These are phyloP conservation scores for Tryphoninae sp. DNA, from an alignment of 2,888 invertebrate species.

Conservation along the genomic window DNA sequence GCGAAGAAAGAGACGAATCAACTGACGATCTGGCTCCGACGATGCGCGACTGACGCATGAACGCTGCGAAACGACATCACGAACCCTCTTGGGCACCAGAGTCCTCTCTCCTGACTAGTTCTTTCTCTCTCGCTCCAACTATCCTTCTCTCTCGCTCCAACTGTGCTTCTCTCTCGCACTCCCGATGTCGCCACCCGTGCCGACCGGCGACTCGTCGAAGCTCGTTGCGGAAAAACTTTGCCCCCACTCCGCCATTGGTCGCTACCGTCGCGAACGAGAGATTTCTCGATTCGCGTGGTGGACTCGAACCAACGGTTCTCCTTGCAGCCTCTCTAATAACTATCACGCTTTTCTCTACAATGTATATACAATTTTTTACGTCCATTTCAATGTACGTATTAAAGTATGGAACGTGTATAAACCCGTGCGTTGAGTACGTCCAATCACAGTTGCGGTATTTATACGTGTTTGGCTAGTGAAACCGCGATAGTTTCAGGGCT, in stretches of 20 bases:
- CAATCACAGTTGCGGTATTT: too few species aligned
- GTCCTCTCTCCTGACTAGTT: conserved; percentile 21
- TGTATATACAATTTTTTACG: not conserved
- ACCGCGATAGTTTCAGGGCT: too few species aligned
- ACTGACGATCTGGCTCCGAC: conserved; percentile 65
- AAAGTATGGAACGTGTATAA: not conserved
- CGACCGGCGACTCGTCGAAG: not conserved
- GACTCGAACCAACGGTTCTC: conserved; percentile 34
- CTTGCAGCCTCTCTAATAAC: not conserved
- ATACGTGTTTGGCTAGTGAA: too few species aligned
- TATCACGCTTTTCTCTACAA: not conserved
- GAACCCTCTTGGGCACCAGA: conserved; percentile 52
- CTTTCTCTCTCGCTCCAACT: conserved; percentile 15
- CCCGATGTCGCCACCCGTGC: not conserved
- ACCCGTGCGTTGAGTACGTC: too few species aligned
- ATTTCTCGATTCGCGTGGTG: conserved; percentile 56
- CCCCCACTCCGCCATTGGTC: not conserved
- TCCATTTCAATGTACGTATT: not conserved
- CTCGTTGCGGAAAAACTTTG: not conserved
- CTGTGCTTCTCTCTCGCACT: conserved; percentile 11
- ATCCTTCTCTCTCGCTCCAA: not conserved
- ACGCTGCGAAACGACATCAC: conserved; percentile 56
- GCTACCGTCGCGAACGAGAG: conserved; percentile 1
- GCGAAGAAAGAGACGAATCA: conserved; percentile 48
- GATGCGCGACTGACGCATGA: conserved; percentile 69